A percentile compares a stretch with the other conserved stretches of the same genome.
These are phyloP conservation scores for Anguilla pacifica DNA, from an alignment of 2,797 vertebrate species.

Conservation along the genomic window DNA sequence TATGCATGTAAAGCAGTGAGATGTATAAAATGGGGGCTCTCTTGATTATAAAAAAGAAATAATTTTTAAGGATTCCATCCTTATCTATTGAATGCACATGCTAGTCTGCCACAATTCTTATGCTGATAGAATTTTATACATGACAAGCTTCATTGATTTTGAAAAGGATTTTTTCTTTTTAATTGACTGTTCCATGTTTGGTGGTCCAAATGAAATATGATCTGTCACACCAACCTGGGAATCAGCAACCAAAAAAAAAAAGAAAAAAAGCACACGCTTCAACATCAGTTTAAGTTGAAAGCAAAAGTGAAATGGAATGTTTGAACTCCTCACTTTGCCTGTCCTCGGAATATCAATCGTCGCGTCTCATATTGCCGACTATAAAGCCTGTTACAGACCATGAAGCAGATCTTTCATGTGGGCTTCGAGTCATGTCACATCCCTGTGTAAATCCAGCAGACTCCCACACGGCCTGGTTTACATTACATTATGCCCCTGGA, in stretches of 20 bases:
- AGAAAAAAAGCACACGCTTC: not conserved
- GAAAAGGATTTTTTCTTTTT: not conserved
- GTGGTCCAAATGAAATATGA: slow-evolving; percentile 25
- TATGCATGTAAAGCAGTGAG: not conserved
- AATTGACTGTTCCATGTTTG: slow-evolving; percentile 1
- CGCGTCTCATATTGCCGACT: slow-evolving; percentile 11
- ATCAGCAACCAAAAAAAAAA: not conserved
- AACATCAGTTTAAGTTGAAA: slow-evolving; percentile 28
- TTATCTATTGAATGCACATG: slow-evolving; percentile 37
- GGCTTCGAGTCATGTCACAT: slow-evolving; percentile 28
- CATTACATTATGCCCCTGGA: slow-evolving; percentile 21
- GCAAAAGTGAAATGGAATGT: slow-evolving; percentile 24
- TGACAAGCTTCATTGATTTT: slow-evolving; percentile 26
- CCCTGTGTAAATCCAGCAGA: slow-evolving; percentile 27
- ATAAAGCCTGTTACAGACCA: slow-evolving; percentile 33
- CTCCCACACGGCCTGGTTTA: slow-evolving; percentile 31
- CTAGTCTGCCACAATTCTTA: slow-evolving; percentile 7
- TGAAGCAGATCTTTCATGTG: slow-evolving; percentile 28
- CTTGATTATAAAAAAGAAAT: not conserved
- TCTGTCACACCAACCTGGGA: slow-evolving; percentile 24
- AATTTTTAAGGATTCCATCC: slow-evolving; percentile 3
- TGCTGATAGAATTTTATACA: slow-evolving; percentile 23
- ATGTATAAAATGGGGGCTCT: not conserved
- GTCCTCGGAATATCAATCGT: slow-evolving; percentile 27
- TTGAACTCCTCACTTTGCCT: slow-evolving; percentile 27